Evolutionary conservation across 1,140 invertebrate genomes (phyloP), one percentile per base, ranked within the genome.

Genomic region (Bilobella aurantiaca): DNA sequence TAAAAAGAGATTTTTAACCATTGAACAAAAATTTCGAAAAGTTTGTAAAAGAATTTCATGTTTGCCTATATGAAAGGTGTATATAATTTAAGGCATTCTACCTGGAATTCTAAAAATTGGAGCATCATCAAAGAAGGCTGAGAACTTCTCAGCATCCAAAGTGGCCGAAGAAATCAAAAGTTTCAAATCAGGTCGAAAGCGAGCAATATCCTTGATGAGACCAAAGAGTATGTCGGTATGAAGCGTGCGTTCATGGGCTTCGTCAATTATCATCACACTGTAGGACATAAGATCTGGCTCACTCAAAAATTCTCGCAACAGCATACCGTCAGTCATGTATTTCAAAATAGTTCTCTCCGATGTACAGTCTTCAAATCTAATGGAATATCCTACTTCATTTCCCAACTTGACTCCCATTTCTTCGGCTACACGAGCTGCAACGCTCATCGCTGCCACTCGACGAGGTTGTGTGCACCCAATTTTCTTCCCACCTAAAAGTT

Each of bases 261-360:
- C 97, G 77, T 99, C 96, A 76, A 99, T 96, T 66, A 99, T 99
- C 86, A 99, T 91, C 0, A 98, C 95, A 81, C 90, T 95, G 77
- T 97, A 98, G 1, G 87, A 87, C 46, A 85, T 87, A 28, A 99
- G 80, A 81, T 98, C 95, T 0, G 96, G 96, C 78, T 99, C 96
- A 64, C 91, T 90, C 1, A 99, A 81, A 79, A 98, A 99, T 80
- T 99, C 97, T 75, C 96, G 81, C 58, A 99, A 87, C 53, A 99
- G 77, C 74, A 97, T 99, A 75, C 97, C 97, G 80, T 99, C 97
- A 47, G 97, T 99, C 96, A 99, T 98, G 74, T 99, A 99, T 79
- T 99, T 68, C 31, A 68, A 46, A 23, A 68, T 27, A 25, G 85
- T 85, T 61, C 84, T 77, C 73, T 87, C 85, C 25, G 85, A 86